A percentile compares a stretch with the other conserved stretches of the same genome.
phyloP scores from a whole-genome alignment of 1,140 invertebrate species.

The Drosophila nebulosa region DNA sequence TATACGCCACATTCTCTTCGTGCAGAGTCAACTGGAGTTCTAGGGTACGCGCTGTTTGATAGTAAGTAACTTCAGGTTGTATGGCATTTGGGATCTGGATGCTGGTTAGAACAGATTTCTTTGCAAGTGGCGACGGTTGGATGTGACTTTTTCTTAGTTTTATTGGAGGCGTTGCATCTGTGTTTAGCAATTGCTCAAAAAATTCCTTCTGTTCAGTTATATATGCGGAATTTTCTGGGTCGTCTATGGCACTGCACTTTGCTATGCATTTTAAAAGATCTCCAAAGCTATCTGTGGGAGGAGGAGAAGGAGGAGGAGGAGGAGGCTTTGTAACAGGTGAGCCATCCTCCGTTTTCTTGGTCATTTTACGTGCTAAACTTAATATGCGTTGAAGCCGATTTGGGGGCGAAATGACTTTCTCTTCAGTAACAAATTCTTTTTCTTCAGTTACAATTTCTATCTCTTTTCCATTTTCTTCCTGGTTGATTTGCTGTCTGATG shows the following conservation, averaged over 20 bases:
- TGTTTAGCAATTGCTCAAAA: not conserved
- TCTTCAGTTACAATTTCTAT: not conserved
- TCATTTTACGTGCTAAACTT: slow-evolving; percentile 12
- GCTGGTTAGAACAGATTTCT: not conserved
- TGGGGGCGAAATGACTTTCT: too few relatives aligned
- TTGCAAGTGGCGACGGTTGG: not conserved
- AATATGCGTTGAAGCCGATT: not conserved
- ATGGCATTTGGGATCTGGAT: not conserved
- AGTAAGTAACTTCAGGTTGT: slow-evolving; percentile 1
- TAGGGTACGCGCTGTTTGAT: not conserved
- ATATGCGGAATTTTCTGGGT: too few relatives aligned
- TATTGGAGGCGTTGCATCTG: not conserved
- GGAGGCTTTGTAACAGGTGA: too few relatives aligned
- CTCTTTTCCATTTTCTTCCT: not conserved
- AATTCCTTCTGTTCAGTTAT: not conserved
- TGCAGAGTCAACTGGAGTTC: not conserved
- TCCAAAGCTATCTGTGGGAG: not conserved
- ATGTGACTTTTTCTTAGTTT: not conserved
- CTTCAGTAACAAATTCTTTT: not conserved
- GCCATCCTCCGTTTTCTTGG: slow-evolving; percentile 11
- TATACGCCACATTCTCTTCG: not conserved
- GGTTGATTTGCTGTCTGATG: not conserved
- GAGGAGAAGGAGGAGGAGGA: not conserved
- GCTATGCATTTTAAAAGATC: not conserved
- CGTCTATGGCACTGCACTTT: not conserved